A percentile compares a stretch with the other conserved stretches of the same genome.
These are phyloP conservation scores for Colossoma macropomum DNA, from an alignment of 2,113 vertebrate species.

Conservation along the genomic window DNA sequence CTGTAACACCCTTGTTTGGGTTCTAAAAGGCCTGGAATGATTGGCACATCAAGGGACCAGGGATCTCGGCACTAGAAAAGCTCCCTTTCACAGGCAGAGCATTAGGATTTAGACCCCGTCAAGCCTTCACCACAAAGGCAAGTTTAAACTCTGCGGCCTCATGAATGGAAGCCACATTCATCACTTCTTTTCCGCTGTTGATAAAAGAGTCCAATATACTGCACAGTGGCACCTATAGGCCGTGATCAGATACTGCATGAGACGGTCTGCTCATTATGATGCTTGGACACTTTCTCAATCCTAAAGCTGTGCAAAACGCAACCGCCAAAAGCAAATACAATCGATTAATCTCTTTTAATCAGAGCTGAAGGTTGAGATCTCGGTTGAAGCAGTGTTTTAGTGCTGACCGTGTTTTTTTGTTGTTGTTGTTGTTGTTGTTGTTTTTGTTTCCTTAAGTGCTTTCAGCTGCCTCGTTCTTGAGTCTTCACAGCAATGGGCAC, in stretches of 20 bases:
- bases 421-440: slow-evolving; percentile 21
- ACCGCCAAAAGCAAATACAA: too few relatives aligned
- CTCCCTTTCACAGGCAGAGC: slow-evolving; percentile 44
- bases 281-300: neutral
- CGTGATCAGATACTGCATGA: slow-evolving; percentile 13
- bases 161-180: slow-evolving; percentile 46
- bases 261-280: neutral
- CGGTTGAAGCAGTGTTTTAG: neutral
- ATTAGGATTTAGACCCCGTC: slow-evolving; percentile 52
- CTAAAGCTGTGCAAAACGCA: too few relatives aligned
- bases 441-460: slow-evolving; percentile 24
- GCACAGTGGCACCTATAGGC: slow-evolving; percentile 52
- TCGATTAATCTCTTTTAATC: neutral
- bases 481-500: slow-evolving; percentile 22
- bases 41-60: slow-evolving; percentile 34
- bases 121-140: slow-evolving; percentile 39
- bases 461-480: neutral
- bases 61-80: slow-evolving; percentile 31
- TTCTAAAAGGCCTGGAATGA: slow-evolving; percentile 41
- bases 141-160: slow-evolving; percentile 46
- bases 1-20: slow-evolving; percentile 43
- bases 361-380: neutral
- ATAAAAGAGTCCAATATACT: slow-evolving; percentile 23
- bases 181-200: slow-evolving; percentile 20
- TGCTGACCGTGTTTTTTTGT: neutral